Evolutionary conservation across 2,113 vertebrate genomes (phyloP), one percentile per base, ranked within the genome.

Genomic region (Lepus timidus): DNA sequence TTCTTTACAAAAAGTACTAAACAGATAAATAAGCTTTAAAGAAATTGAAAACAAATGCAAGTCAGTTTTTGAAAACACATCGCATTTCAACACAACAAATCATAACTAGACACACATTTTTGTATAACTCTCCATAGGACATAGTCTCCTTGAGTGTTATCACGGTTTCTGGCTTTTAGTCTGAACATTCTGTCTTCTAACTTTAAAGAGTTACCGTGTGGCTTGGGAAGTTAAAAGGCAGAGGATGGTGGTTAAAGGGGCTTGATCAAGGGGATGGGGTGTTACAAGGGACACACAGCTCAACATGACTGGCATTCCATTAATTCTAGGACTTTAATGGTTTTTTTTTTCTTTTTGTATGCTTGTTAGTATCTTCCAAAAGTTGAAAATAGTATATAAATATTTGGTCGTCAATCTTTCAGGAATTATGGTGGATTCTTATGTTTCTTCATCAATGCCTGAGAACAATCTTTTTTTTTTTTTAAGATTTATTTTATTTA

Each of bases 21-120:
- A 44, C 44, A 44, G 44, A 44, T 44, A 44, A 44, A 6, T 36
- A 68, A n/a, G 17, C 17, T 70, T 74, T 6, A 51, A 91, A 55
- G 23, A 73, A 64, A 85, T 51, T 88, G 74, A 29, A 86, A 65
- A 93, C 20, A 88, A 91, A 74, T 3, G 31, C 13, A 23, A 84
- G n/a, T 27, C 74, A 62, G 31, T 84, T 84, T 44, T 94, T 67
- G 29, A 80, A 95, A 86, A 62, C 19, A 49, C 33, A 52, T 13
- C n/a, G 20, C 9, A 78, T 74, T 90, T 85, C 14, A 52, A 55
- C 36, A 67, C 3, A 61, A 74, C 9, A 70, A 83, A 61, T 71
- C 0, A 0, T 27, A 90, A n/a, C 51, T 49, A 49, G 19, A 39
- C 13, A 73, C n/a, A 65, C 64, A 36, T 76, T 51, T 61, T 17